Evolutionary conservation across 2,888 invertebrate species (phyloP).

Genomic region (Dasysyrphus tricinctus): DNA sequence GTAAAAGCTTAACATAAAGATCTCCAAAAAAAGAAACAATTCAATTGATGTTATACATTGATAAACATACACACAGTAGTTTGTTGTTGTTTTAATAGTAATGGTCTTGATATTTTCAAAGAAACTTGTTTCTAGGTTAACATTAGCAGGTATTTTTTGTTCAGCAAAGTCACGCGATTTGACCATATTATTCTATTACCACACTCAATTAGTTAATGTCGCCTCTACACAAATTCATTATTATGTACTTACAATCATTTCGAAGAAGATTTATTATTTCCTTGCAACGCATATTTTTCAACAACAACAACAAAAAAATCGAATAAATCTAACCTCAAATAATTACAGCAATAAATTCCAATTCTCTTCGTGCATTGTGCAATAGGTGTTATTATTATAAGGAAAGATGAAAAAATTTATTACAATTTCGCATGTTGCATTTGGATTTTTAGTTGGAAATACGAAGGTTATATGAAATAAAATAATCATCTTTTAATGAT

Average conservation of each 20-base stretch:
- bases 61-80: no score
- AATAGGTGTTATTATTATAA: not conserved
- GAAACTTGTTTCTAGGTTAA: not conserved
- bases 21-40: no score
- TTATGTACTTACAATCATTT: not conserved
- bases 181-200: slow-evolving; percentile 48
- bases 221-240: slow-evolving; percentile 2
- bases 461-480: not conserved
- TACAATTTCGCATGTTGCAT: slow-evolving; percentile 54
- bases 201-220: slow-evolving; percentile 58
- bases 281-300: not conserved
- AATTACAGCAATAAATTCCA: slow-evolving; percentile 3
- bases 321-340: not conserved
- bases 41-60: no score
- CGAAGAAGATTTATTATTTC: slow-evolving; percentile 18
- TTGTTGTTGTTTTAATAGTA: no score
- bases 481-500: not conserved
- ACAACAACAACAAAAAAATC: not conserved
- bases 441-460: slow-evolving; percentile 4
- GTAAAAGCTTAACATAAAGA: no score
- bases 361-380: not conserved
- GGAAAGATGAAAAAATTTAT: slow-evolving; percentile 32
- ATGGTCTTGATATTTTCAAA: not conserved
- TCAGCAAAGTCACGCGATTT: slow-evolving; percentile 44
- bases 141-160: not conserved